Conservation (phyloP, 1,140 invertebrate species). For the Leptopilina clavipes region DNA sequence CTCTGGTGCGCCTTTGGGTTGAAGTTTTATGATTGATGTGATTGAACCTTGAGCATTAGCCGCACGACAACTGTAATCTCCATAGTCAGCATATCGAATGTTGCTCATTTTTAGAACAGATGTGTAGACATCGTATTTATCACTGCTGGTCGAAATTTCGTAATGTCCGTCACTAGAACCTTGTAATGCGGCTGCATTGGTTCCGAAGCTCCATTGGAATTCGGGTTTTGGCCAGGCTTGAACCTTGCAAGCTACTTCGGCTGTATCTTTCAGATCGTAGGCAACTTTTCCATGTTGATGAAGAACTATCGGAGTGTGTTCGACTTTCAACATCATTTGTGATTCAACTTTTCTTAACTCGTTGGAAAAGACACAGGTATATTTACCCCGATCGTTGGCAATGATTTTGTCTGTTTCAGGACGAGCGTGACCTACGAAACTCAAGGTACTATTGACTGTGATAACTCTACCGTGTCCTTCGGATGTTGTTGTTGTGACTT, state of each 20-base stretch:
- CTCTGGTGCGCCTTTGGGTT: constrained; percentile 90
- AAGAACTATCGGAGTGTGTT: constrained; percentile 90
- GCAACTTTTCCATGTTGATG: constrained; percentile 92
- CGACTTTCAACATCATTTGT: constrained; percentile 91
- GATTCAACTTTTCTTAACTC: constrained; percentile 90
- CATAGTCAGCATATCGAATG: constrained; percentile 87
- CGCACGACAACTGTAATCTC: constrained; percentile 91
- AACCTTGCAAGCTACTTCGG: constrained; percentile 90
- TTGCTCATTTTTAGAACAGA: constrained; percentile 86
- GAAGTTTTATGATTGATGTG: constrained; percentile 85
- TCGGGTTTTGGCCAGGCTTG: constrained; percentile 93
- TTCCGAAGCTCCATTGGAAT: constrained; percentile 92
- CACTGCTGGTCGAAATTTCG: constrained; percentile 85
- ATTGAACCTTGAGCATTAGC: constrained; percentile 85
- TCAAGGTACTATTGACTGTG: constrained; percentile 88
- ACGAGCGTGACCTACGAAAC: constrained; percentile 85
- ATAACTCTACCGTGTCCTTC: constrained; percentile 85
- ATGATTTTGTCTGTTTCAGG: constrained; percentile 84
- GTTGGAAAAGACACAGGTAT: constrained; percentile 92
- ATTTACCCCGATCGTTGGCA: constrained; percentile 89
- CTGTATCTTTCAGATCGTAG: constrained; percentile 87
- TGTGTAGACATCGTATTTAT: constrained; percentile 90
- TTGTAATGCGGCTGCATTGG: constrained; percentile 81
- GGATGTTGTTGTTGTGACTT: constrained; percentile 85
- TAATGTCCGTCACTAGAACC: constrained; percentile 90